Evolutionary conservation across 30 jellyfish, hydroid and myxozoan species (phyloP).

Genomic region (Clytia hemisphaerica): DNA sequence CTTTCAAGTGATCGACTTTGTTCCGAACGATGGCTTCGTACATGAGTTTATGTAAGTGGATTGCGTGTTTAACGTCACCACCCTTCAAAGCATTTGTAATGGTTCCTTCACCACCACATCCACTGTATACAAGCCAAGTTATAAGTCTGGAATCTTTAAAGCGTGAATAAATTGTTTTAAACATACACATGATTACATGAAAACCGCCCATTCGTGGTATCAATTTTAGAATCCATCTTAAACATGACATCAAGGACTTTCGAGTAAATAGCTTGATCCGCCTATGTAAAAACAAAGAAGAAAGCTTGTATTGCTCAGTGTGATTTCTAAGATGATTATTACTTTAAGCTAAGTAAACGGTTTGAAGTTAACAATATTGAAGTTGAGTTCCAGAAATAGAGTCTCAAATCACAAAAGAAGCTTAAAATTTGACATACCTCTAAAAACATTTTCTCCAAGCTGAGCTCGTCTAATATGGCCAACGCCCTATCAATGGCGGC

Average conservation of each 20-base stretch:
- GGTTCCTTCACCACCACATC: slow-evolving; percentile 42
- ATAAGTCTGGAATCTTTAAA: slow-evolving; percentile 17
- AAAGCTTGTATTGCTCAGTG: too few relatives aligned
- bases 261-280: slow-evolving; percentile 31
- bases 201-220: slow-evolving; percentile 36
- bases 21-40: slow-evolving; percentile 38
- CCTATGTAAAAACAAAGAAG: too few relatives aligned
- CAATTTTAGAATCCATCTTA: too few relatives aligned
- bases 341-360: too few relatives aligned
- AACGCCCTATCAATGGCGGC: slow-evolving; percentile 22
- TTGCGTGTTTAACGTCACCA: slow-evolving; percentile 27
- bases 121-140: slow-evolving; percentile 13
- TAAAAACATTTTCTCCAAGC: slow-evolving; percentile 1
- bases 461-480: slow-evolving; percentile 23
- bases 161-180: slow-evolving; percentile 25
- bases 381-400: too few relatives aligned
- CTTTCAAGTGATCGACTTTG: too few relatives aligned
- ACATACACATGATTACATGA: slow-evolving; percentile 22
- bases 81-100: slow-evolving; percentile 29
- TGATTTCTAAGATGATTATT: too few relatives aligned
- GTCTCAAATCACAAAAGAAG: too few relatives aligned
- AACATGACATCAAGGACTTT: slow-evolving; percentile 20
- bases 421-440: too few relatives aligned
- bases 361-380: too few relatives aligned
- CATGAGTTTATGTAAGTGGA: slow-evolving; percentile 7